These are phyloP conservation scores for Notarius quadriscutis DNA, from an alignment of 2,113 vertebrate genomes.

Conservation along the genomic window DNA sequence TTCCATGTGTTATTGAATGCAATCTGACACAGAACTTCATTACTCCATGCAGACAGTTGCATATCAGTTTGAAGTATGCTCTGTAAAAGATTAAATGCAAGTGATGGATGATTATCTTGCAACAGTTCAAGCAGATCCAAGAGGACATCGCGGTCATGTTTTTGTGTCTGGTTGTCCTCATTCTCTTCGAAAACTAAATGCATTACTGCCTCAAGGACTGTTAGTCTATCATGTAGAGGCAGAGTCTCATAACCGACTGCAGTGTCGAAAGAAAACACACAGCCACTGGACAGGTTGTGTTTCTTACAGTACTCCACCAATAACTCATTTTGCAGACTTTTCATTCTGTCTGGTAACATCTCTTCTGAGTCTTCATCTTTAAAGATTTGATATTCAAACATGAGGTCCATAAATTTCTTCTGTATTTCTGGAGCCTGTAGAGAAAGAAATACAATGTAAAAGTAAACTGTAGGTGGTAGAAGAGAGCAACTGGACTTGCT, in stretches of 20 bases:
- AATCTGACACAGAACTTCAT: conserved; percentile 28
- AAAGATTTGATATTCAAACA: conserved; percentile 26
- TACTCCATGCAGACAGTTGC: neutral
- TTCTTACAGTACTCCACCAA: conserved; percentile 30
- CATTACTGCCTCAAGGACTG: conserved; percentile 14
- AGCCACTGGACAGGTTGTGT: conserved; percentile 23
- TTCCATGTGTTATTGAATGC: conserved; percentile 15
- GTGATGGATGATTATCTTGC: conserved; percentile 18
- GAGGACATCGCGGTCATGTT: neutral
- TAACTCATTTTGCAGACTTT: conserved; percentile 39
- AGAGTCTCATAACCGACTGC: conserved; percentile 16
- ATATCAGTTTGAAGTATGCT: neutral
- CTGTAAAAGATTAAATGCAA: neutral
- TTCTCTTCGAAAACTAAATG: neutral
- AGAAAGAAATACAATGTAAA: neutral
- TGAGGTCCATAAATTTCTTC: conserved; percentile 34
- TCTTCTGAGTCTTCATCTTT: neutral
- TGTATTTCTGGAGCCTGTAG: conserved; percentile 36
- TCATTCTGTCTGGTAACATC: conserved; percentile 34
- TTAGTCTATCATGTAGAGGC: conserved; percentile 9
- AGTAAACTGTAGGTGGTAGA: too few relatives aligned
- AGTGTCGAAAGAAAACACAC: conserved; percentile 1
- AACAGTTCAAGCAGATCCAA: neutral
- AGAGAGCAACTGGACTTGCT: too few relatives aligned
- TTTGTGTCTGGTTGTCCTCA: neutral